Evolutionary conservation across 2,888 invertebrate species (phyloP).

Genomic region (Habrosyne pyritoides): DNA sequence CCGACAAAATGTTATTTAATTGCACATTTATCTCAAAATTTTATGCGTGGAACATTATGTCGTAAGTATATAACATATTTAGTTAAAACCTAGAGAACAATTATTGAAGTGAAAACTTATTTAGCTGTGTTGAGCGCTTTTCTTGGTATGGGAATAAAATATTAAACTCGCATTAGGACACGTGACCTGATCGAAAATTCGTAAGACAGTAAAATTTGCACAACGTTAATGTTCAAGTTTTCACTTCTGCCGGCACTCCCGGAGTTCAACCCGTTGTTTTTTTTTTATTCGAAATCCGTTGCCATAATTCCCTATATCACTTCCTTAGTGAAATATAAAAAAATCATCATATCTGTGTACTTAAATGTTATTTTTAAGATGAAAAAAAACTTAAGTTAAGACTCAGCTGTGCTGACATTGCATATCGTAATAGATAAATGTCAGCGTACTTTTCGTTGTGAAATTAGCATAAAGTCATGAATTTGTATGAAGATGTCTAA

Average conservation of each 20-base stretch:
- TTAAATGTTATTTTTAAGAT: neutral
- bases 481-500: slow-evolving; percentile 72
- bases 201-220: no score
- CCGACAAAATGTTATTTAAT: neutral
- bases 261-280: no score
- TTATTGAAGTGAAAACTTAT: no score
- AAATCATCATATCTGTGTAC: neutral
- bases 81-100: neutral
- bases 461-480: slow-evolving; percentile 55
- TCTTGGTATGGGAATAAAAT: no score
- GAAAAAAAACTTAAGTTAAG: neutral
- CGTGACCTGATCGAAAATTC: no score
- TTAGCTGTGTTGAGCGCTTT: no score
- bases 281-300: slow-evolving; percentile 1
- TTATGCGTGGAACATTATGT: neutral
- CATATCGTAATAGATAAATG: slow-evolving; percentile 43
- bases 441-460: slow-evolving; percentile 58
- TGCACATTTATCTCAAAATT: neutral
- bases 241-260: no score
- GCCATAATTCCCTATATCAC: neutral
- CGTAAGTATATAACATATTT: neutral
- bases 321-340: neutral
- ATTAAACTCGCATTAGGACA: no score
- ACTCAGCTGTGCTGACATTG: slow-evolving; percentile 38
- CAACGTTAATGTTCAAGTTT: no score